Evolutionary conservation across 2,888 invertebrate species (phyloP), one percentile per base, ranked within the genome.

Genomic region (Drosophila mimetica): DNA sequence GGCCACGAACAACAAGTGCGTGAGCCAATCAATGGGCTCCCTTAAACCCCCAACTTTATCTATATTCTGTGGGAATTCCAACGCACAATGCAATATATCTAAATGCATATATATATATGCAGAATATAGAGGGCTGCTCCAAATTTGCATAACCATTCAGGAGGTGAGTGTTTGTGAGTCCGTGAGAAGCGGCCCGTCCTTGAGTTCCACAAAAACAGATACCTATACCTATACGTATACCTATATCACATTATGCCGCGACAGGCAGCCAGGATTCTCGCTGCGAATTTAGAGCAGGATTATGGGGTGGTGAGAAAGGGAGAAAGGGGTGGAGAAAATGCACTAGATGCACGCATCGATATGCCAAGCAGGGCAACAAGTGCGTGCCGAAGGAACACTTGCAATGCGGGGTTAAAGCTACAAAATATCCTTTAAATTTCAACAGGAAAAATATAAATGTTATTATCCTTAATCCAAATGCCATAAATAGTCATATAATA

Each of bases 181-280:
- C 78, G 79, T 80, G 84, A 80, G 84, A 80, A 80, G 76, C 72
- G 73, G 69, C 80, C 66, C 81, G 81, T 84, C 81, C 80, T 64
- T 64, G 64, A 53, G 64, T 53, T 52, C 64, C 37, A 18, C 30
- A 30, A 11, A 39, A 16, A 16, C 37, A 39, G 16, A 25, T n/a
- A 30, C 28, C 9, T 34, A 16, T 20, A 37, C 44, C 34, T 28
- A 28, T 28, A 18, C 5, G 4, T 16, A 14, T 16, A 14, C 18
- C 44, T 16, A 30, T 18, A 28, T 32, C 22, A 30, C 59, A 67
- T 69, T 69, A 69, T 66, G 67, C 67, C 59, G 20, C 51, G 39
- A 48, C 55, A 54, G 48, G 47, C 44, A 52, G 52, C 8, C 36
- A 4, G 18, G 63, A 37, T 46, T 54, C 25, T 30, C 25, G 30